Base-by-base conservation (phyloP, 2,888 invertebrate genomes). In the Drosophila austrosaltans region DNA sequence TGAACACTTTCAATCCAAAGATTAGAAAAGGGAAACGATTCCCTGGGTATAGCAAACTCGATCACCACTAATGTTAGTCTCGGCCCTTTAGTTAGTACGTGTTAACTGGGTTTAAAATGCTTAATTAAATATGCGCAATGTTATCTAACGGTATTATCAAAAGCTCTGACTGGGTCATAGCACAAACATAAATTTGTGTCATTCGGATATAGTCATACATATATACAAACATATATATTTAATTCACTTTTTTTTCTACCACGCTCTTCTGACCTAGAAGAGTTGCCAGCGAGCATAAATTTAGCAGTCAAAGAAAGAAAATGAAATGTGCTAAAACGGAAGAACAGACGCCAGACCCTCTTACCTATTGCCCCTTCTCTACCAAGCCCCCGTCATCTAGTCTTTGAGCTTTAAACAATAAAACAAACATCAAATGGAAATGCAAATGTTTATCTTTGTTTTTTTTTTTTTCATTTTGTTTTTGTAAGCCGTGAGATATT, bases 391-490 rank as follows among this genome's bases (percentile, higher is more conserved):
- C 25, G 8, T 48, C 48, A 25, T 25, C 25, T 8, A 3, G 48
- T 48, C 48, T 48, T 48, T 48, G 20, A 4, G 48, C 22, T 48
- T 32, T 53, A 74, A 78, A 78, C 78, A 89, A 82, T 81, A 85
- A 82, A 79, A 81, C 82, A 89, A 87, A 78, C 84, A 83, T 78
- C 75, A 87, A 84, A 87, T 86, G 79, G 75, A 87, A 84, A 87
- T 86, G 80, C 78, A 78, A 82, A 84, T 88, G 65, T 58, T 70
- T 16, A 16, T 16, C 16, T 53, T 66, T 63, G 59, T 57, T 54
- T 76, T 66, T 70, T 8, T 36, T 59, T 42, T 22, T 16, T 40
- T 12, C 6, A 53, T 44, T 25, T 32, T 39, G 16, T 22, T 22
- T 54, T 48, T 20, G 30, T 86, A 83, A 81, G 89, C 89, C 88